Conservation (phyloP, 2,888 invertebrate genomes). For the Eledona agricola region DNA sequence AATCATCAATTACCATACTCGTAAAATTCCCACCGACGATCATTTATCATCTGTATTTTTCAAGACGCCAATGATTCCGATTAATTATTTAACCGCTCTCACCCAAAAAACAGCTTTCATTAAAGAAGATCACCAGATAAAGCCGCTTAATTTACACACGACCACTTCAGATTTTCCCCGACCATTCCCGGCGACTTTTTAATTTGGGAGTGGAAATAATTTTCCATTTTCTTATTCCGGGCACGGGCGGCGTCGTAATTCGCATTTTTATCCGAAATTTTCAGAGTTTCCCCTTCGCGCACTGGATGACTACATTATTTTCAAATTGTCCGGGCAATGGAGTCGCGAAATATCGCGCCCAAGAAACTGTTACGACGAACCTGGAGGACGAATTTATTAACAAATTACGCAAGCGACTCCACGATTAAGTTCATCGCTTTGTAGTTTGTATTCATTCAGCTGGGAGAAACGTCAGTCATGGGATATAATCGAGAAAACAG, state of each 20-base stretch:
- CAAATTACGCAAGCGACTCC: constrained; percentile 24
- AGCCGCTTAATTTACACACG: constrained; percentile 21
- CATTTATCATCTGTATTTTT: constrained; percentile 24
- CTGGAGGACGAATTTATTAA: constrained; percentile 36
- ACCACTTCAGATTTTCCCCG: constrained; percentile 31
- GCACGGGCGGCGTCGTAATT: constrained; percentile 38
- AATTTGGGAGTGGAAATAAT: constrained; percentile 42
- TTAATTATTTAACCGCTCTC: constrained; percentile 24
- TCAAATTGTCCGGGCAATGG: constrained; percentile 40
- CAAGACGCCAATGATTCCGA: constrained; percentile 13
- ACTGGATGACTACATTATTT: constrained; percentile 39
- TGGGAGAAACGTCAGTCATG: constrained; percentile 14
- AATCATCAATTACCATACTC: constrained; percentile 24
- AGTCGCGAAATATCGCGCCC: constrained; percentile 35
- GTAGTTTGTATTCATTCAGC: neutral
- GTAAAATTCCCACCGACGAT: constrained; percentile 10
- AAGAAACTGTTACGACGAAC: constrained; percentile 35
- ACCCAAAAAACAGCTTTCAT: too few species aligned
- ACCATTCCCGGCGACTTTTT: constrained; percentile 43
- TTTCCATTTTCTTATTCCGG: constrained; percentile 41
- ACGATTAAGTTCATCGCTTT: constrained; percentile 6
- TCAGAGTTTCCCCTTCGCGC: constrained; percentile 27
- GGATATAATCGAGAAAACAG: constrained; percentile 44
- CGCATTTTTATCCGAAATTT: constrained; percentile 37
- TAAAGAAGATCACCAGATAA: too few species aligned